Evolutionary conservation across 1,140 invertebrate genomes (phyloP), one percentile per base, ranked within the genome.

Genomic region (Babylonia areolata): DNA sequence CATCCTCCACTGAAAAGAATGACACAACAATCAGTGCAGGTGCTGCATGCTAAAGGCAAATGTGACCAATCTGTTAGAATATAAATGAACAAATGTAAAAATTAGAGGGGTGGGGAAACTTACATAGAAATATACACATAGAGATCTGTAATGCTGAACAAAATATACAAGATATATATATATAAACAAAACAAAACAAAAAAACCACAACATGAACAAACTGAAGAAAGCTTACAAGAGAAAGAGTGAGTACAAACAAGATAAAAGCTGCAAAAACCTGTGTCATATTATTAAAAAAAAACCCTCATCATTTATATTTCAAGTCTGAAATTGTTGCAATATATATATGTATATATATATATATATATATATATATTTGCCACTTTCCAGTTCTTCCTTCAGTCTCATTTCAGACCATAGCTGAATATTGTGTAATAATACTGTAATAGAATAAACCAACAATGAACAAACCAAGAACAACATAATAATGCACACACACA

Each of bases 1-100:
- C 78, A 80, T 54, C 78, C 46, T 80, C 78, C 42, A 33, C 78
- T 80, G 78, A 58, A 80, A 80, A 51, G 39, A 80, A 80, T 15
- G n/a, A 58, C 78, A 80, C 78, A 80, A 80, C 78, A 80, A n/a
- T 80, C 40, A 80, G 78, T 80, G 78, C 78, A 54, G 39, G 46
- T 80, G 78, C 78, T 23, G 46, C 78, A 80, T 80, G 78, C 78
- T 77, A 77, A 5, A 64, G 28, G 28, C 15, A 12, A 64, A 64
- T 6, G 58, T 64, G 58, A 64, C 58, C 58, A 28, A n/a, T 23
- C 6, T 64, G 58, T 64, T 64, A 64, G 58, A 64, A 23, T 64
- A 64, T 23, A 64, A 20, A 5, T 28, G 58, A 23, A 64, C 23
- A 64, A n/a, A n/a, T n/a, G n/a, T n/a, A n/a, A n/a, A n/a, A n/a